Evolutionary conservation across 2,888 invertebrate species (phyloP), one percentile per base, ranked within the genome.

Genomic region (Phaedon cochleariae): DNA sequence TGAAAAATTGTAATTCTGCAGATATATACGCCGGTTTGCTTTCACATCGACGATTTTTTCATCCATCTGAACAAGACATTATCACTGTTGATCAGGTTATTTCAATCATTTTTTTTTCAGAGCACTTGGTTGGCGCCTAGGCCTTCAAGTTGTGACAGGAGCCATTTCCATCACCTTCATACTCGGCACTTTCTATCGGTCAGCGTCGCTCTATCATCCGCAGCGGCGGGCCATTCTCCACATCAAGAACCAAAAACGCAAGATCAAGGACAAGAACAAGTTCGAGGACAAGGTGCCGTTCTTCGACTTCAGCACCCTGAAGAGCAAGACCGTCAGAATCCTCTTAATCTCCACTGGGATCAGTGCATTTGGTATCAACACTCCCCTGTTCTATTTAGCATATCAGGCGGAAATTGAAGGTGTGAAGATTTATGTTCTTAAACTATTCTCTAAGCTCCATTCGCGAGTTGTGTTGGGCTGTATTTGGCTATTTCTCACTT

Each of bases 141-240:
- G 94, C 41, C 87, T 95, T 21, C 95, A 95, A 83, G 91, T 92
- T 31, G 91, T 95, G 37, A 94, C 95, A n/a, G 93, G 92, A 51
- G 90, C 91, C 15, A 90, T 94, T 41, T 92, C 94, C 76, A 85
- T 91, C 53, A 93, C 94, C 0, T 94, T 95, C 81, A 90, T 95
- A 77, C 87, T 95, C 29, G 95, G 94, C 59, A 93, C 93, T 4
- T 92, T 94, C 84, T 95, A 95, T 84, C 90, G 95, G 31, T 94
- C 94, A 5, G 94, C 95, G 0, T 94, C 94, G 0, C 86, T 95
- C 7, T 95, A 95, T 83, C 95, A 95, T 81, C 95, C 95, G 0
- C 93, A 95, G 80, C 84, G 95, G 64, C 86, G 94, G 66, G 95
- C 94, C 65, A 95, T 95, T 75, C 86, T 95, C 46, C 95, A 95